Evolutionary conservation across 2,797 vertebrate genomes (phyloP).

Genomic region (Catharus ustulatus): DNA sequence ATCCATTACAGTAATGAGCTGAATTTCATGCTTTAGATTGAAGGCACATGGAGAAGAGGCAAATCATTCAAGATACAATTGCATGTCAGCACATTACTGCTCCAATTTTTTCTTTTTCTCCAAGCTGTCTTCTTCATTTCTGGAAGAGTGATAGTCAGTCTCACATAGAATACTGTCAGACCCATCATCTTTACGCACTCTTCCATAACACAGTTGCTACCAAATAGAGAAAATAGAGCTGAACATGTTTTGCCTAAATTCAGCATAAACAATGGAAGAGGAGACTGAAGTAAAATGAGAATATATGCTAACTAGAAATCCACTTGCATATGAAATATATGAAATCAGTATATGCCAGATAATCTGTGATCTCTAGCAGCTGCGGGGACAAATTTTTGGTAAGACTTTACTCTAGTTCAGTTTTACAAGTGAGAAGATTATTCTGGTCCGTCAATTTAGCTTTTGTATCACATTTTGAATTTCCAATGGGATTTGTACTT

Average conservation of each 20-base stretch:
- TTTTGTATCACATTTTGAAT: neutral
- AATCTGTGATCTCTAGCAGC: neutral
- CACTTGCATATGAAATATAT: neutral
- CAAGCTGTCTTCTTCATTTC: neutral
- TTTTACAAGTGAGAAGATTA: neutral
- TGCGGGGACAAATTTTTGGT: neutral
- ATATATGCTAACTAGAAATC: neutral
- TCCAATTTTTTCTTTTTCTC: neutral
- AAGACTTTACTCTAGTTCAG: neutral
- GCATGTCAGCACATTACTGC: fast-evolving
- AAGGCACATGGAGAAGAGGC: neutral
- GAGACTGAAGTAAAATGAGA: neutral
- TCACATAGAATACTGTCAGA: conserved; percentile 3
- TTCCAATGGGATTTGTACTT: neutral
- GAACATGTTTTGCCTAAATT: neutral
- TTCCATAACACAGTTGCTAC: neutral
- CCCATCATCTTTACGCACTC: neutral
- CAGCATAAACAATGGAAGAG: neutral
- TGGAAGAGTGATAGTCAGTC: neutral
- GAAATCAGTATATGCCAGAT: neutral
- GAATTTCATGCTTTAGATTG: neutral
- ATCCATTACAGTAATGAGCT: neutral
- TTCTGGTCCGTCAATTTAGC: neutral
- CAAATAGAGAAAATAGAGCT: conserved; percentile 11
- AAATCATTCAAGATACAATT: neutral